Evolutionary conservation across 2,797 vertebrate species (phyloP), one percentile per base, ranked within the genome.

Genomic region (Chelidonichthys spinosus): DNA sequence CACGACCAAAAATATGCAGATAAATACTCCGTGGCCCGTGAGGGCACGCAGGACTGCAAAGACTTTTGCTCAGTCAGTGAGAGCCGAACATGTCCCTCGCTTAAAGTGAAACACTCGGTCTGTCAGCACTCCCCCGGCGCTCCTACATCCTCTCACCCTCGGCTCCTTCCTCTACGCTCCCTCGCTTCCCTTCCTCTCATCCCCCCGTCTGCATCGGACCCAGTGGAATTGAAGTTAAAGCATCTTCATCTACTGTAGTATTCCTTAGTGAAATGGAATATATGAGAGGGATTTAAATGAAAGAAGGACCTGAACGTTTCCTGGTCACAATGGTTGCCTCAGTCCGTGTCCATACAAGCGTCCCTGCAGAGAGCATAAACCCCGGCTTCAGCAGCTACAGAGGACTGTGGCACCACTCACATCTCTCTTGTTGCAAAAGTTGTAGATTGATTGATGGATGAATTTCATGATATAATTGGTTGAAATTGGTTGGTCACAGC

Each of bases 101-200:
- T 10, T 39, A 62, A 53, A 63, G 66, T 59, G 61, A 85, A 83
- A 90, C 84, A 83, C 74, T 62, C 58, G 47, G 64, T 70, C 69
- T 78, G 78, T 86, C 88, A 82, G 74, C 85, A 78, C 89, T 81
- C 63, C 80, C 69, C 72, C 59, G 44, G 71, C 55, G 60, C 63
- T 64, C 54, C 67, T 58, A 60, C 79, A 64, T 79, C 79, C 73
- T 81, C 59, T 73, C 54, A 33, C 14, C 75, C 72, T 42, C 55
- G 68, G 78, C 52, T 75, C 69, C 84, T 84, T 90, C 83, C 84
- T 83, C 81, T 69, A n/a, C 62, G 44, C 37, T 73, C 87, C 87
- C 70, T 72, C 62, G 81, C 75, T 75, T 78, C 79, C 77, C 53
- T 69, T 89, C 79, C 83, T 83, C 76, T 81, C 58, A 25, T 15